Evolutionary conservation across 1,140 invertebrate genomes (phyloP), one percentile per base, ranked within the genome.

Genomic region (Tetramorium parvispinum): DNA sequence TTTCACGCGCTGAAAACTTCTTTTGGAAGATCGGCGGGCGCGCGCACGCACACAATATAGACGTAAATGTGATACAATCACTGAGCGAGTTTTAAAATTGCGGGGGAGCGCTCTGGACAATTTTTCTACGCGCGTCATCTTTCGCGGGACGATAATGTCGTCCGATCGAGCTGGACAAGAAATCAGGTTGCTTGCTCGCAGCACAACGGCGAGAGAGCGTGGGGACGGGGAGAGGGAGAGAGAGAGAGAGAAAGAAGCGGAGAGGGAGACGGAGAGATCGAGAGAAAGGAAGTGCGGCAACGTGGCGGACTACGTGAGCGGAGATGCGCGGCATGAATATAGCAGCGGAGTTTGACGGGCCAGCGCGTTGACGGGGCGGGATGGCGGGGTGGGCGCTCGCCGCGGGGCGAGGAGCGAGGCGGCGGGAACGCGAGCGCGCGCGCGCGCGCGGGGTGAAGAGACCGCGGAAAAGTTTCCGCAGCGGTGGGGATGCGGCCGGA

Each of bases 311-410:
- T 93, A 89, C 92, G 92, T 92, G 91, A 88, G 90, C 65, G 87
- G 87, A 89, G 89, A 92, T 92, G 92, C 92, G 92, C 92, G 88
- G 91, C 78, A 91, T 90, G 90, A 93, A 92, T 92, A 92, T 92
- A 92, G 85, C 89, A 78, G 51, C 86, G 66, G 3, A 85, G 85
- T 90, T 63, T 90, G 87, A 85, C 83, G 71, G 79, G 89, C 73
- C 55, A 55, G 37, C 61, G 66, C 53, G 63, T 73, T 57, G 76
- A 89, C 57, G 73, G 49, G 53, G 53, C 87, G 61, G 71, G 79
- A 59, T 32, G 24, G 51, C 8, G 66, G 66, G 57, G 7, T 24
- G 24, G 7, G 16, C 6, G 40, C 2, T 46, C 53, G 32, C n/a
- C 46, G 37, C 43, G 37, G 77, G 37, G 59, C 10, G 3, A 10